Percentiles rank a stretch among this genome's conserved stretches.
Conservation (phyloP, 2,888 invertebrate species). For the Rhyacophila evoluta region DNA sequence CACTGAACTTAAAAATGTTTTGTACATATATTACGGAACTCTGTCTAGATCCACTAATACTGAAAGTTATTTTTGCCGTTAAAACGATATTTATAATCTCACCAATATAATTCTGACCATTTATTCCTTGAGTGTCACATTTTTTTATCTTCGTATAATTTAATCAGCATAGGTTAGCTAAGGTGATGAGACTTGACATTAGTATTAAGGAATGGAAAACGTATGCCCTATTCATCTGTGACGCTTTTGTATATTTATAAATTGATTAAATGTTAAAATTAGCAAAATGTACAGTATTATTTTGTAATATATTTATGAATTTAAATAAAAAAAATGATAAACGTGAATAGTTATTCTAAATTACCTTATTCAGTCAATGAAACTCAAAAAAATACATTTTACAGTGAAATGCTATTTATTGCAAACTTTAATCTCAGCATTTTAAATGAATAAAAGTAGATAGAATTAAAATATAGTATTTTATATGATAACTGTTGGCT, state of each 20-base stretch:
- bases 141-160: not conserved
- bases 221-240: conserved; percentile 31
- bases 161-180: not conserved
- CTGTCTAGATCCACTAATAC: no score
- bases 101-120: not conserved
- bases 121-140: not conserved
- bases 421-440: no score
- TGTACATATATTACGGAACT: no score
- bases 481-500: no score
- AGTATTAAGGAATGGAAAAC: conserved; percentile 1
- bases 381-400: no score
- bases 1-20: no score
- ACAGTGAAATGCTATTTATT: no score
- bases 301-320: conserved; percentile 57
- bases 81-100: not conserved
- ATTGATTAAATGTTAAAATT: conserved; percentile 55
- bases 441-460: no score
- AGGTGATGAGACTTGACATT: not conserved
- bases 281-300: conserved; percentile 70
- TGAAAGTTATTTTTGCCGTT: not conserved
- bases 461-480: no score
- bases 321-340: conserved; percentile 21
- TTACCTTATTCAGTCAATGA: no score
- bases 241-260: conserved; percentile 51
- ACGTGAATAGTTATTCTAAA: no score